phyloP scores from a whole-genome alignment of 2,113 vertebrate species.

The Brienomyrus longianalis region DNA sequence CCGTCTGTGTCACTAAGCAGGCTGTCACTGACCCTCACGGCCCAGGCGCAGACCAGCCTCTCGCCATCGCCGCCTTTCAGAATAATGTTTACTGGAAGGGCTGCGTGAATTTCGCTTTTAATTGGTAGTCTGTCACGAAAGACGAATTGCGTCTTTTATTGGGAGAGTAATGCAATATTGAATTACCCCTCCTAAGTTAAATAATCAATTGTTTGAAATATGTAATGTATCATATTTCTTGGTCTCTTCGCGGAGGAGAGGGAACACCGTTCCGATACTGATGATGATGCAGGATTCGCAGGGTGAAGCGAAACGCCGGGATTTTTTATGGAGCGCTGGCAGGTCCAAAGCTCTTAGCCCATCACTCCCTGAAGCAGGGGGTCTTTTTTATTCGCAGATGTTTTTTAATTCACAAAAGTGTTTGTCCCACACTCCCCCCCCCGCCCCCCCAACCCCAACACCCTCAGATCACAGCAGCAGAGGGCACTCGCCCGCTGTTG shows the following conservation, averaged over 20 bases:
- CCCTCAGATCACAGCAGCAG: conserved; percentile 84
- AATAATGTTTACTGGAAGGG: conserved; percentile 16
- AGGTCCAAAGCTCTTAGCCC: no score
- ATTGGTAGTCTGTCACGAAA: conserved; percentile 16
- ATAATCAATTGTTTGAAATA: conserved; percentile 17
- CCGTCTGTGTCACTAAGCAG: conserved; percentile 83
- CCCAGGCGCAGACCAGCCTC: conserved; percentile 44
- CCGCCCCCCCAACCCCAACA: neutral
- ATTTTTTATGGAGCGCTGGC: neutral
- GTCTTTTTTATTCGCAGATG: neutral
- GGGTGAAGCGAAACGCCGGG: neutral
- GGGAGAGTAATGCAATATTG: conserved; percentile 21
- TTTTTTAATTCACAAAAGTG: neutral
- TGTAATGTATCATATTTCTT: neutral
- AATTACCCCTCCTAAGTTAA: conserved; percentile 21
- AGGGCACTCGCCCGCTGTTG: conserved; percentile 88
- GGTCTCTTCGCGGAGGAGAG: neutral
- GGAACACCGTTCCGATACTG: neutral
- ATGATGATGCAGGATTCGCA: neutral
- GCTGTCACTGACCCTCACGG: conserved; percentile 45
- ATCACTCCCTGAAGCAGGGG: neutral
- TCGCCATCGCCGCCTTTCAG: conserved; percentile 29
- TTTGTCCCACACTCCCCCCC: neutral
- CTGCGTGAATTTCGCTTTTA: conserved; percentile 1
- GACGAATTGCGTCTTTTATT: conserved; percentile 33